Evolutionary conservation across 2,888 invertebrate genomes (phyloP), one percentile per base, ranked within the genome.

Genomic region (Watsonalla cultraria): DNA sequence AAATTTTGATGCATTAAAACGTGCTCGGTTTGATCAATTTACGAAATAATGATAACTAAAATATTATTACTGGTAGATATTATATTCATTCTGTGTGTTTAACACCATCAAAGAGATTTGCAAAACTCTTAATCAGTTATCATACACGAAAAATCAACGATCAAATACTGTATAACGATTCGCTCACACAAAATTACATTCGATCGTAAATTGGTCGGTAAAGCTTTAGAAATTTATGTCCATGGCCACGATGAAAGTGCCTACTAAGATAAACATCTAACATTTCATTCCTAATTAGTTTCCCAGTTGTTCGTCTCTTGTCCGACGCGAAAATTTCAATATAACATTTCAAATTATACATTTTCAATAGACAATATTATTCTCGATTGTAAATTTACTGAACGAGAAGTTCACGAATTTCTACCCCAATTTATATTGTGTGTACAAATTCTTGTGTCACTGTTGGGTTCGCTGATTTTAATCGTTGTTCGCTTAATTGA

Each of bases 321-420:
- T 42, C 33, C 11, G 42, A 48, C 47, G 13, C 47, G 14, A 45
- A 46, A 34, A 51, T 51, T 51, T 46, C 46, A 46, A 51, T 51
- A 46, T 39, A 57, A 49, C 77, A 60, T 51, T 45, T 45, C 45
- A 46, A 47, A 47, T 50, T 39, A 42, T 45, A 34, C 11, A 47
- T 33, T 51, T 35, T 8, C 39, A 49, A 39, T 15, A 39, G 34
- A 15, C n/a, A 49, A 47, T 33, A 24, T 48, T 6, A 48, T 33
- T 33, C n/a, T 33, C 47, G 13, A 7, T 47, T 48, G 34, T 13
- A 14, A 7, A 37, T 37, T 37, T 42, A 42, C 42, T 42, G 42
- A 42, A 42, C 42, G 42, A 42, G 11, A 42, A 37, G 37, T 7
- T 37, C 37, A 8, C 37, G 37, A 37, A 42, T 42, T 42, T 42